Conservation (phyloP, 2,888 invertebrate species). For the Sympetrum striolatum region DNA sequence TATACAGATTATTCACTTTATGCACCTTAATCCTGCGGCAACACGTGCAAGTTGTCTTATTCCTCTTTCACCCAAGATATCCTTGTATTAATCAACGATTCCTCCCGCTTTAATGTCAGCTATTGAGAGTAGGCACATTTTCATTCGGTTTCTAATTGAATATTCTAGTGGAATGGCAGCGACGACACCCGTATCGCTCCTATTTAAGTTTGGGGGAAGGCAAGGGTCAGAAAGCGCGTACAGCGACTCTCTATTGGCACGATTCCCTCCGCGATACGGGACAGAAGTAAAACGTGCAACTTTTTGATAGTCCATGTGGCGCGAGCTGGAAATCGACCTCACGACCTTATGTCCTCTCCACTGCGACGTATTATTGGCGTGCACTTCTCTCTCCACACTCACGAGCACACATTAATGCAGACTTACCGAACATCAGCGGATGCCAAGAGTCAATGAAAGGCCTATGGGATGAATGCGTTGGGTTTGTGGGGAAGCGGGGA, state of each 20-base stretch:
- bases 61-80: too few species aligned
- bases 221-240: neutral
- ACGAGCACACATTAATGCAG: neutral
- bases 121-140: too few species aligned
- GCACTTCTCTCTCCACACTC: neutral
- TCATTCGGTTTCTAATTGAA: too few species aligned
- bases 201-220: neutral
- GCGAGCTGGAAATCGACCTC: neutral
- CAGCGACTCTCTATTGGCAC: neutral
- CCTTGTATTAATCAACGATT: too few species aligned
- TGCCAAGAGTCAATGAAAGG: neutral
- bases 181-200: too few species aligned
- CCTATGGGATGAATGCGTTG: neutral
- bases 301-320: neutral
- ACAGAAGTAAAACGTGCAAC: neutral
- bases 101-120: too few species aligned
- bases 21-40: too few species aligned
- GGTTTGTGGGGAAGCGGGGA: neutral
- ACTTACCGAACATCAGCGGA: neutral
- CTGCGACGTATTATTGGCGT: constrained; percentile 13
- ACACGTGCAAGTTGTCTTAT: too few species aligned
- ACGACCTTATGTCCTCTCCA: neutral
- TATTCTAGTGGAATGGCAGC: too few species aligned
- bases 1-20: too few species aligned
- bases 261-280: neutral